phyloP scores from a whole-genome alignment of 2,113 vertebrate species.

The Motacilla alba region DNA sequence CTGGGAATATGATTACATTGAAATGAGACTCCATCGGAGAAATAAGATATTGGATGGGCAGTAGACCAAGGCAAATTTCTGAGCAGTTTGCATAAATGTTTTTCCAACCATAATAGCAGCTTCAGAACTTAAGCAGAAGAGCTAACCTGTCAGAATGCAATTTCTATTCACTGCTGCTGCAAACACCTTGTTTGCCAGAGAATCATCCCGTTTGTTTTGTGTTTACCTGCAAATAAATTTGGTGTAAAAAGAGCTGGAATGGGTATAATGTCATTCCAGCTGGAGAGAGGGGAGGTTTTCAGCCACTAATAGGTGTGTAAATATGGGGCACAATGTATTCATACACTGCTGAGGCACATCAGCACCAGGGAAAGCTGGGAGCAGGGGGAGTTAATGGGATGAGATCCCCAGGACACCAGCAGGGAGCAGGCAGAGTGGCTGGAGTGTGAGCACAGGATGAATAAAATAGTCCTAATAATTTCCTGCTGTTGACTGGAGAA shows the following conservation, averaged over 20 bases:
- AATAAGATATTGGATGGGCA: slow-evolving; percentile 53
- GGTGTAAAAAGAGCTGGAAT: neutral
- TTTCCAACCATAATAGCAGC: slow-evolving; percentile 6
- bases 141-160: slow-evolving; percentile 24
- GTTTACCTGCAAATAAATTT: neutral
- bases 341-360: accelerated
- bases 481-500: neutral
- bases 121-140: neutral
- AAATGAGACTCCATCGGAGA: slow-evolving; percentile 54
- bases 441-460: neutral
- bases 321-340: neutral
- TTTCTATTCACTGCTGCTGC: slow-evolving; percentile 21
- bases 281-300: neutral
- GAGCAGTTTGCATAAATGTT: slow-evolving; percentile 54
- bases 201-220: neutral
- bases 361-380: neutral
- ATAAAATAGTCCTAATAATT: neutral
- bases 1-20: slow-evolving; percentile 58
- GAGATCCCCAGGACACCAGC: neutral
- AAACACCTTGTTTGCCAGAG: neutral
- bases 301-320: neutral
- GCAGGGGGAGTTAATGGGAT: neutral
- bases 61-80: slow-evolving; percentile 51
- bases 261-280: neutral
- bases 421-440: neutral